Base-by-base conservation (phyloP, 2,797 vertebrate species). In the Karalla daura region DNA sequence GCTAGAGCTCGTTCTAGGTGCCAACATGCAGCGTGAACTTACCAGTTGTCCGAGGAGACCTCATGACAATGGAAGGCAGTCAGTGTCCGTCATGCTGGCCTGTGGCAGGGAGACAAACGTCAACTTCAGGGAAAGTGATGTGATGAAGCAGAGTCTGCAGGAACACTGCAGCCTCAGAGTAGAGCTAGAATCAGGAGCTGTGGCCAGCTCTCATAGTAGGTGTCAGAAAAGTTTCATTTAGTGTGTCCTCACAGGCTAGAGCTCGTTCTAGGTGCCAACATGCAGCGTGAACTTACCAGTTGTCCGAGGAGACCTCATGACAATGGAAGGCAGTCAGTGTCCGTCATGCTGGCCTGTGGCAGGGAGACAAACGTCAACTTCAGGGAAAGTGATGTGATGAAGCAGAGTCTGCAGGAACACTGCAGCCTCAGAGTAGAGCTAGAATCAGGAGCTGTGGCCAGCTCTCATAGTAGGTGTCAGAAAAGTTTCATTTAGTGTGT, bases 381-480 rank as follows among this genome's bases (percentile, higher is more conserved):
- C n/a, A n/a, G n/a, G n/a, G n/a, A n/a, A n/a, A n/a, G n/a, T n/a
- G n/a, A n/a, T n/a, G n/a, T n/a, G n/a, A n/a, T n/a, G n/a, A n/a
- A n/a, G 43, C n/a, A 15, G 18, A 41, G 41, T 7, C 6, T 7
- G 17, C 37, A 40, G 8, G 7, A 41, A n/a, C 3, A 24, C 7
- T n/a, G n/a, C n/a, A 67, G 75, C 80, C 80, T 86, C 84, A 83
- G 84, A 61, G 15, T 21, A 33, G 43, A 76, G 63, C 3, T 70
- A 7, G 80, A 90, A 89, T 91, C 88, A 91, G 74, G 53, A 86
- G 86, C 88, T 78, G 76, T 0, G 54, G 46, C 1, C 80, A 83
- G 81, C 88, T 88, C 84, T 88, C 84, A 91, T 89, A 87, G 73
- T 70, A 91, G 88, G 85, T 88, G 89, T 91, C 90, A 91, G 90